Base-by-base conservation (phyloP, 1,140 invertebrate genomes). In the Schlechtendalia chinensis region DNA sequence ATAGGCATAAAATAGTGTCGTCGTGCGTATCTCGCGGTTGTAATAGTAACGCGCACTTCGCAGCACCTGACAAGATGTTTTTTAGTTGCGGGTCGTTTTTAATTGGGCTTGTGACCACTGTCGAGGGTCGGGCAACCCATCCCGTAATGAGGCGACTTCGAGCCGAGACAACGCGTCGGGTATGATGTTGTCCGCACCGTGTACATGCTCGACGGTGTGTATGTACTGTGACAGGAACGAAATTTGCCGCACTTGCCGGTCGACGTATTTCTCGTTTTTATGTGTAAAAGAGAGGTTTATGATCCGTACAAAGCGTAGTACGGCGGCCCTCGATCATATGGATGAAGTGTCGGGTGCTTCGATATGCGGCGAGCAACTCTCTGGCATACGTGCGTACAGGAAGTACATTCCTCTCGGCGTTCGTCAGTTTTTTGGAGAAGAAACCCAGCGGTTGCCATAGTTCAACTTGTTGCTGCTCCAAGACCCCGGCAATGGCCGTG, bases 331-430 rank as follows among this genome's bases (percentile, higher is more conserved):
- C 63, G 29, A 65, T 45, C 19, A 45, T 8, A 29, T 65, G 63
- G 6, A 39, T 22, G 17, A 65, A 65, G 22, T 65, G 82, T 80
- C 84, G 83, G 1, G 86, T 82, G 3, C 83, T 79, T 17, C 19
- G n/a, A 81, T 84, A 86, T 12, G 84, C 83, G 29, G 85, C 85
- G 1, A 85, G 72, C 0, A 88, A 82, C 83, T 88, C 86, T 5
- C 86, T 75, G 82, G 87, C 85, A 71, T 86, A 87, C 0, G 85
- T 82, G 39, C 58, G 53, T 82, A 81, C 17, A n/a, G n/a, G n/a
- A n/a, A n/a, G n/a, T n/a, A n/a, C n/a, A n/a, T 29, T 32, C 5
- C 6, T n/a, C 79, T 81, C 39, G 19, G 80, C 24, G 22, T 19
- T 17, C 17, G 81, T 82, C 12, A 81, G 45, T 19, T 56, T 79